Conservation (phyloP, 2,888 invertebrate genomes). For the Nymphalis polychloros region DNA sequence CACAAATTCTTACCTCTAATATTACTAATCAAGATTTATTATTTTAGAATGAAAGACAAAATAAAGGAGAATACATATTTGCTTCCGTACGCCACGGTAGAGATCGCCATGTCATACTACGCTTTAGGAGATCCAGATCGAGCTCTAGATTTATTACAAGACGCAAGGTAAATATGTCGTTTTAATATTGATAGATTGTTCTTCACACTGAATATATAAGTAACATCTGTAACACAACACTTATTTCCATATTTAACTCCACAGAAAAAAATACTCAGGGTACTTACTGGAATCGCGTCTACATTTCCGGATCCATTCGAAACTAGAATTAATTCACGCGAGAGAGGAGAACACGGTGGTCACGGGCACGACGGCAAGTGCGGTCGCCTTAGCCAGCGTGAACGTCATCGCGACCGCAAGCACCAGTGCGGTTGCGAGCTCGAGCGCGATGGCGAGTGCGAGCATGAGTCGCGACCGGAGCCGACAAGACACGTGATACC, state of each 20-base stretch:
- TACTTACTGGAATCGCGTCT: conserved; percentile 93
- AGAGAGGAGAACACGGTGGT: conserved; percentile 9
- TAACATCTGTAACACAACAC: not conserved
- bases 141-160: conserved; percentile 87
- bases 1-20: not conserved
- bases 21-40: conserved; percentile 25
- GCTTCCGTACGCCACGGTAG: conserved; percentile 92
- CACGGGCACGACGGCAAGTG: conserved; percentile 14
- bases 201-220: not conserved
- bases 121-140: conserved; percentile 85
- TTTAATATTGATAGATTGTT: too few species aligned
- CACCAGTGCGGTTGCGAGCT: not conserved
- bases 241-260: not conserved
- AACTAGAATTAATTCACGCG: conserved; percentile 66
- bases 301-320: conserved; percentile 94
- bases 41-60: conserved; percentile 82
- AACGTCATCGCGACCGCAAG: conserved; percentile 4
- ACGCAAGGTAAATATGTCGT: conserved; percentile 85
- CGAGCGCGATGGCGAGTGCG: too few species aligned
- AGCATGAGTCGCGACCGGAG: not conserved
- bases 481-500: conserved; percentile 7
- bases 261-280: conserved; percentile 92
- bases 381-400: conserved; percentile 14
- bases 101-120: conserved; percentile 90
- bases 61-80: conserved; percentile 92